phyloP scores from a whole-genome alignment of 2,797 vertebrate species.

The Periophthalmus magnuspinnatus region DNA sequence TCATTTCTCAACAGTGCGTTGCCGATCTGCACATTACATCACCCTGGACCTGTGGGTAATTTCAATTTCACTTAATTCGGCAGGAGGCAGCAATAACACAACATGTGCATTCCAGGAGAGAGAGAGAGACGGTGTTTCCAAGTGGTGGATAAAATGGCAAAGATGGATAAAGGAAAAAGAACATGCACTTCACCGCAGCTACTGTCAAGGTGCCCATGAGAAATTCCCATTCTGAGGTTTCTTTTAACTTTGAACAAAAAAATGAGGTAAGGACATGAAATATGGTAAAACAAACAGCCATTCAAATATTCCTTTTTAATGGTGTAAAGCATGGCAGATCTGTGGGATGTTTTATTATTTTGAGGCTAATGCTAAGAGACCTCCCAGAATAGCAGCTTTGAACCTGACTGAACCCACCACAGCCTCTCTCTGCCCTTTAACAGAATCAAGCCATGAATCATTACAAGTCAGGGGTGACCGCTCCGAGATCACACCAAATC shows the following conservation, averaged over 20 bases:
- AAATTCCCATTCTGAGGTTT: slow-evolving; percentile 23
- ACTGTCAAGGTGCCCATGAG: slow-evolving; percentile 37
- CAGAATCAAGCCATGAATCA: slow-evolving; percentile 70
- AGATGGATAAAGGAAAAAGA: slow-evolving; percentile 23
- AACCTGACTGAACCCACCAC: slow-evolving; percentile 71
- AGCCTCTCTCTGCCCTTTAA: slow-evolving; percentile 59
- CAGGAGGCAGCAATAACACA: slow-evolving; percentile 31
- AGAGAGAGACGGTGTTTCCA: slow-evolving; percentile 23
- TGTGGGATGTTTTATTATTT: slow-evolving; percentile 13
- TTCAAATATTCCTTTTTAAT: slow-evolving; percentile 19
- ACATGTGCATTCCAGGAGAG: slow-evolving; percentile 24
- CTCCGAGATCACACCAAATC: slow-evolving; percentile 64
- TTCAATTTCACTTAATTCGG: slow-evolving; percentile 43
- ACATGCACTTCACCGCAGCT: slow-evolving; percentile 22
- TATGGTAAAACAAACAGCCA: slow-evolving; percentile 13
- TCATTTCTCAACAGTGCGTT: slow-evolving; percentile 31
- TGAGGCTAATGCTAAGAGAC: slow-evolving; percentile 36
- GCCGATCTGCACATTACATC: slow-evolving; percentile 40
- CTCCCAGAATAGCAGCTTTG: slow-evolving; percentile 59
- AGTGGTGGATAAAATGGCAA: slow-evolving; percentile 21
- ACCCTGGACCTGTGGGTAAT: slow-evolving; percentile 39
- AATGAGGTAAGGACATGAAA: slow-evolving; percentile 8
- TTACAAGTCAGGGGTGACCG: slow-evolving; percentile 64
- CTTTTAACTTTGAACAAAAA: slow-evolving; percentile 23
- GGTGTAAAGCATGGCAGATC: neutral